Conservation (phyloP, 1,140 invertebrate genomes). For the Drosophila albomicans region DNA sequence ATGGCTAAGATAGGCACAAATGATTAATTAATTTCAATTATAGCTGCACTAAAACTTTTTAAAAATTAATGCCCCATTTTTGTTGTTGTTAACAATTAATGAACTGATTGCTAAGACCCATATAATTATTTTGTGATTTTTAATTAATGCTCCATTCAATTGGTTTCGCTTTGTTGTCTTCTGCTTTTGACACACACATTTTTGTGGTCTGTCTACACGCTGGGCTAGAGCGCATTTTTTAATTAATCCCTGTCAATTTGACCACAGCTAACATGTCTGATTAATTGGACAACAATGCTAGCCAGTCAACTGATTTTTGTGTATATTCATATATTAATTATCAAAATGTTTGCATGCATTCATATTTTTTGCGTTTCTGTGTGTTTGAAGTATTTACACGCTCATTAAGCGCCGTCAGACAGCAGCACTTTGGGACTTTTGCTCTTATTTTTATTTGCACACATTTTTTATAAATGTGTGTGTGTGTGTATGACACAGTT, state of each 20-base stretch:
- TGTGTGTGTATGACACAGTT: not conserved
- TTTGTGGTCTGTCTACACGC: constrained; percentile 5
- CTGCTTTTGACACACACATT: constrained; percentile 19
- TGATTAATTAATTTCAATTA: constrained; percentile 2
- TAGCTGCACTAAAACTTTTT: not conserved
- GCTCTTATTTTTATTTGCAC: constrained; percentile 3
- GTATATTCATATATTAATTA: constrained; percentile 63
- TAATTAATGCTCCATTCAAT: constrained; percentile 20
- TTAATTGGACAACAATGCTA: constrained; percentile 73
- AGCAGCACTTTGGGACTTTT: constrained; percentile 13
- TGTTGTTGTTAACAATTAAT: not conserved
- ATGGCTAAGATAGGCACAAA: not conserved
- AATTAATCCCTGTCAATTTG: constrained; percentile 70
- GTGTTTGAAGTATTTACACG: constrained; percentile 54
- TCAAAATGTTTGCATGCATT: constrained; percentile 61
- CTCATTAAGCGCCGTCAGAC: constrained; percentile 57
- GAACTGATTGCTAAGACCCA: not conserved
- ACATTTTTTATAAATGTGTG: constrained; percentile 2
- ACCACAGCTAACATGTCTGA: constrained; percentile 55
- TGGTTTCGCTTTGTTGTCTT: not conserved
- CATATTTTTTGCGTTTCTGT: constrained; percentile 30
- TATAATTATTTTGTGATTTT: constrained; percentile 10
- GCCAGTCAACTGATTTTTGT: constrained; percentile 56
- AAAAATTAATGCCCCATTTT: not conserved
- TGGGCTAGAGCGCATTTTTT: constrained; percentile 58